Evolutionary conservation across 2,888 invertebrate genomes (phyloP).

Genomic region (Germaria angustata): DNA sequence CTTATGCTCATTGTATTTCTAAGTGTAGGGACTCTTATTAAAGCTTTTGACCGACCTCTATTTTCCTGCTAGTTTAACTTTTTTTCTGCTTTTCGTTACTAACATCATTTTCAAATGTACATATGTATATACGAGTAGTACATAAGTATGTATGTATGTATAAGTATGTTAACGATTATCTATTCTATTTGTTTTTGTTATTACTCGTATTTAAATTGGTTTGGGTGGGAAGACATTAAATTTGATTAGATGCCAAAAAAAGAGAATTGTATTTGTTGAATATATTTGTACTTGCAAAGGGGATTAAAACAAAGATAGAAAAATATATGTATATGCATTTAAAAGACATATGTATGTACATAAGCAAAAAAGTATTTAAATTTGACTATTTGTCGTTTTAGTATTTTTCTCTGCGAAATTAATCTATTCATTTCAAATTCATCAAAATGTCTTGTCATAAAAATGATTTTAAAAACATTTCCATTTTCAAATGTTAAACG

Average conservation of each 20-base stretch:
- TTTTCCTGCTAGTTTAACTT: constrained; percentile 6
- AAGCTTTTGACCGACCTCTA: constrained; percentile 13
- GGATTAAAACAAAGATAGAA: constrained; percentile 30
- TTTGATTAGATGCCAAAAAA: constrained; percentile 41
- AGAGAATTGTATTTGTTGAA: constrained; percentile 1
- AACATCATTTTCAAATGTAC: constrained; percentile 13
- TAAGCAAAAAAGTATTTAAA: constrained; percentile 3
- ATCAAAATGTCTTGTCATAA: constrained; percentile 29
- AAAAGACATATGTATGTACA: background rate
- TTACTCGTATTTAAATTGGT: constrained; percentile 16
- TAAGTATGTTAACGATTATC: too few species aligned
- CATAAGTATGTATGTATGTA: too few species aligned
- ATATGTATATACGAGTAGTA: background rate
- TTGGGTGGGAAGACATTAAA: constrained; percentile 21
- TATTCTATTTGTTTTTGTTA: background rate
- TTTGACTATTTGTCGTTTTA: background rate
- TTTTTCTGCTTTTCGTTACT: background rate
- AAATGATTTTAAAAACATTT: constrained; percentile 18
- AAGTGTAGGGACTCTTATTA: background rate
- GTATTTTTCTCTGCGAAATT: background rate
- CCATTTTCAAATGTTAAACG: background rate
- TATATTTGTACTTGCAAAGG: background rate
- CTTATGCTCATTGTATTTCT: background rate
- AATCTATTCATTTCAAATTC: constrained; percentile 35
- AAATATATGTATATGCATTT: background rate